Percentiles rank a stretch among this genome's conserved stretches.
These are phyloP conservation scores for Habroteleia sp. DNA, from an alignment of 2,888 invertebrate species.

Conservation along the genomic window DNA sequence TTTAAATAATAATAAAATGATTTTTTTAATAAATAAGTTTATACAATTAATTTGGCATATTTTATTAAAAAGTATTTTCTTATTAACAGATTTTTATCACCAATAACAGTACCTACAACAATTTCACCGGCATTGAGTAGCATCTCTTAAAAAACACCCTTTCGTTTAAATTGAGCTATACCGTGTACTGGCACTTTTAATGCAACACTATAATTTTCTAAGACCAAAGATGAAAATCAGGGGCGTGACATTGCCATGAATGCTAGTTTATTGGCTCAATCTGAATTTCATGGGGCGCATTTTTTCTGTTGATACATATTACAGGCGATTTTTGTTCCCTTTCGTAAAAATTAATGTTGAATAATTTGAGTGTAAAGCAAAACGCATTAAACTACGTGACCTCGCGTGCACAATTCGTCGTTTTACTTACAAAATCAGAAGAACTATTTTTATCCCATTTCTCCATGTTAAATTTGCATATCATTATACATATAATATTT, in stretches of 20 bases:
- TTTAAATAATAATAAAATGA: no score
- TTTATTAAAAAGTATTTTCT: no score
- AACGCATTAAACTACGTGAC: background rate
- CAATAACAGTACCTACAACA: no score
- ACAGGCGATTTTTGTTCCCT: conserved; percentile 17
- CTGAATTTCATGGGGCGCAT: conserved; percentile 21
- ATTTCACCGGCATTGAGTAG: no score
- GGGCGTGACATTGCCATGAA: conserved; percentile 1
- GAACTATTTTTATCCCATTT: background rate
- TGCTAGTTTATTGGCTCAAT: conserved; percentile 12
- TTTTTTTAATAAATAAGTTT: no score
- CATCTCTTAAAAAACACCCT: no score
- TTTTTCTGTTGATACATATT: conserved; percentile 6
- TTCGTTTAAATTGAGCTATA: no score
- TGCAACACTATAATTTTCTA: conserved; percentile 13
- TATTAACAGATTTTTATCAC: no score
- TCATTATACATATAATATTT: conserved; percentile 28
- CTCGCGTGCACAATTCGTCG: conserved; percentile 5
- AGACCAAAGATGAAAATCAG: conserved; percentile 16
- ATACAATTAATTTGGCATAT: no score
- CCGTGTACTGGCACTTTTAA: background rate
- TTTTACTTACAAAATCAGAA: conserved; percentile 2
- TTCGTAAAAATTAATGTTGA: conserved; percentile 24
- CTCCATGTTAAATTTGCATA: conserved; percentile 5
- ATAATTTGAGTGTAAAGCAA: conserved; percentile 17